Evolutionary conservation across 2,113 vertebrate species (phyloP).

Genomic region (Pterocles burchelli): DNA sequence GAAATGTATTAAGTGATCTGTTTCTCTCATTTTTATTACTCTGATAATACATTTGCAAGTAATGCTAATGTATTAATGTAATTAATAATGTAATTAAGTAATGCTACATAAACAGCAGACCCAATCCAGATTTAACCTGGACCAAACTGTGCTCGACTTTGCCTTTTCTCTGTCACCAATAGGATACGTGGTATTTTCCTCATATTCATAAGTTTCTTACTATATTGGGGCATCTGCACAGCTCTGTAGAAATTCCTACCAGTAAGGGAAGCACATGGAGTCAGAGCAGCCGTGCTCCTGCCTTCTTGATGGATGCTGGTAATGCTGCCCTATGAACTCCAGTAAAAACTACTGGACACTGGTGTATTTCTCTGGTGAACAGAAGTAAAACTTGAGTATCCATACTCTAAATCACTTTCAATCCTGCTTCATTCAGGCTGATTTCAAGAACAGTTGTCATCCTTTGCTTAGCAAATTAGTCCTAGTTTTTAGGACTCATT

Average conservation of each 20-base stretch:
- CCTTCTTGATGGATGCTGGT: background rate
- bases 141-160: rapidly evolving
- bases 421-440: background rate
- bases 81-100: too few relatives aligned
- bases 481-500: background rate
- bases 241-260: background rate
- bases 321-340: background rate
- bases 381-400: background rate
- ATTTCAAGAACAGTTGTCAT: background rate
- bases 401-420: background rate
- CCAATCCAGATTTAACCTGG: background rate
- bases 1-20: background rate
- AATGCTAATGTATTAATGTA: too few relatives aligned
- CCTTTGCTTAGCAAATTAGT: background rate
- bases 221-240: background rate
- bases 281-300: background rate
- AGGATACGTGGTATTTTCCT: background rate
- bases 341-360: background rate
- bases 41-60: background rate
- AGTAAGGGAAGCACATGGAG: background rate
- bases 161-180: background rate
- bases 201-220: background rate
- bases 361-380: background rate
- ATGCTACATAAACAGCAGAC: background rate
- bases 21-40: background rate